Base-by-base conservation (phyloP, 2,113 vertebrate genomes). In the Daubentonia madagascariensis region DNA sequence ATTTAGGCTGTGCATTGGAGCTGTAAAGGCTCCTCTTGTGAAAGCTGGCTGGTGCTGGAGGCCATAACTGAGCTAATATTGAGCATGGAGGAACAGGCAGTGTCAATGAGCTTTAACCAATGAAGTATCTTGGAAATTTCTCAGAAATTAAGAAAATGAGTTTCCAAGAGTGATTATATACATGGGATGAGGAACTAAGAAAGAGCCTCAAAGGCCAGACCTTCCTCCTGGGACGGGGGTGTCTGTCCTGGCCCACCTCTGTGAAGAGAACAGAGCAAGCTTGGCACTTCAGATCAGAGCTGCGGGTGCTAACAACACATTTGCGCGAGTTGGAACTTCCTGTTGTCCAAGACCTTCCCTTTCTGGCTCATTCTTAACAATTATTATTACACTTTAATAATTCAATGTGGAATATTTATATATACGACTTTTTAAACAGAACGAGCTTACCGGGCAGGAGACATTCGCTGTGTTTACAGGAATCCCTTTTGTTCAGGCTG, bases 121-220 rank as follows among this genome's bases (percentile, higher is more conserved):
- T 40, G 32, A 95, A 94, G 22, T 37, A 90, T 59, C 50, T 75
- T 78, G 86, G 65, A 97, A 83, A 72, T 86, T 87, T 17, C 30
- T 59, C 48, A 94, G 57, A 73, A 94, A 68, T 70, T 10, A 2
- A 83, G 83, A 94, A 81, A 70, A 57, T 30, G 59, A 43, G 17
- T 83, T 96, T 92, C 73, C 65, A 95, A 93, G 54, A 61, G 35
- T 92, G 50, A 63, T 80, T 68, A n/a, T 6, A 3, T 18, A 40
- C 16, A 59, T 40, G 28, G 67, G 35, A 72, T 72, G n/a, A 83
- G 78, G 76, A 79, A 88, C 48, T n/a, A 37, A 57, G 22, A 87
- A 86, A 54, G 61, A 23, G 16, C 18, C 23, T 61, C 40, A 48
- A 95, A 67, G 57, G 35, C 23, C 78, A 65, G 59, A 57, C 45